Evolutionary conservation across 1,140 invertebrate species (phyloP).

Genomic region (Hylyphantes graminicola): DNA sequence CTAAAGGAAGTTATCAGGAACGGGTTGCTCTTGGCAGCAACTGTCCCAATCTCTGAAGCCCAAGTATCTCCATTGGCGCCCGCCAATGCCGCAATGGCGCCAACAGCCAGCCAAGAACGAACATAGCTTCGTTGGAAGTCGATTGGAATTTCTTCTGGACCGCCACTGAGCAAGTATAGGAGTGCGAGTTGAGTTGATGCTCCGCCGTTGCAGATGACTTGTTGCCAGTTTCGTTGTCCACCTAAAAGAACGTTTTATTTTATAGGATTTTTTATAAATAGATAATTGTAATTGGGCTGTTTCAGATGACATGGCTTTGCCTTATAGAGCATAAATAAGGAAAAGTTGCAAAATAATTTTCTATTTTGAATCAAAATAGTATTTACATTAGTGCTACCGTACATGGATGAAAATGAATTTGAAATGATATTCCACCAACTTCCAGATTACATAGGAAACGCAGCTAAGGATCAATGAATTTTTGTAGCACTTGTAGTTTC

Average conservation of each 20-base stretch:
- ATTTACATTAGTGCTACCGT: no score
- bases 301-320: no score
- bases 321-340: no score
- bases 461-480: no score
- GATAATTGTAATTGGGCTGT: no score
- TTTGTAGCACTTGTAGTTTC: no score
- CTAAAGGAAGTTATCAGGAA: constrained; percentile 80
- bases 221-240: constrained; percentile 89
- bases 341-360: no score
- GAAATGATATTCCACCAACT: no score
- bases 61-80: constrained; percentile 92
- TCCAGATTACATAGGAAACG: no score
- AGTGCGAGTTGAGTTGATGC: constrained; percentile 83
- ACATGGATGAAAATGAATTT: no score
- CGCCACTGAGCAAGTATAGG: constrained; percentile 84
- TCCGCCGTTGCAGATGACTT: constrained; percentile 90
- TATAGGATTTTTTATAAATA: no score
- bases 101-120: constrained; percentile 83
- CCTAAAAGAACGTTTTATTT: constrained; percentile 68
- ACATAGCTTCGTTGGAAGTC: constrained; percentile 82
- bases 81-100: constrained; percentile 79
- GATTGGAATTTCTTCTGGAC: constrained; percentile 79
- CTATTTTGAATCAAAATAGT: no score
- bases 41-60: constrained; percentile 89
- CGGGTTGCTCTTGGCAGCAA: constrained; percentile 77